phyloP scores from a whole-genome alignment of 2,888 invertebrate species.

The Plemyria rubiginata region DNA sequence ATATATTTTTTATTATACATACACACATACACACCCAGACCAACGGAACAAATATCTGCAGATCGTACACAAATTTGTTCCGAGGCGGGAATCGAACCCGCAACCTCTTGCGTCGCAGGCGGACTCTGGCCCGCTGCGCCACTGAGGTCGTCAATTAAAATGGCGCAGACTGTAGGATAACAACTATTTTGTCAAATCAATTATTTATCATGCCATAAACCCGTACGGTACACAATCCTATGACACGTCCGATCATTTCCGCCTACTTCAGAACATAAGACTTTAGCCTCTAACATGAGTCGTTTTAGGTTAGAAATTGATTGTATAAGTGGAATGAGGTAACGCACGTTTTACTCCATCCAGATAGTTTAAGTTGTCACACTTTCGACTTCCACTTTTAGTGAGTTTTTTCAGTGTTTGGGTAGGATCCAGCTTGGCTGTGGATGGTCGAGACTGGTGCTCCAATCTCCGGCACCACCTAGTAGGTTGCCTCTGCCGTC shows the following conservation, averaged over 20 bases:
- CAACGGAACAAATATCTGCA: no score
- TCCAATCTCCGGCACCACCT: conserved; percentile 93
- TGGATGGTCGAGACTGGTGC: conserved; percentile 62
- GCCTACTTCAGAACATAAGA: not conserved
- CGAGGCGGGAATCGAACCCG: no score
- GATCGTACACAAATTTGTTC: no score
- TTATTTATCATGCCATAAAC: not conserved
- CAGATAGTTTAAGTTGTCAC: no score
- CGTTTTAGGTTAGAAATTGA: conserved; percentile 3
- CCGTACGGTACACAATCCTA: conserved; percentile 1
- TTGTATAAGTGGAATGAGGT: conserved; percentile 9
- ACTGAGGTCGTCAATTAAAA: no score
- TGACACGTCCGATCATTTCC: not conserved
- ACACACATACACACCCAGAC: no score
- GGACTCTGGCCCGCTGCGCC: no score
- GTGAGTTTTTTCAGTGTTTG: conserved; percentile 58
- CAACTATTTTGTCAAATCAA: no score
- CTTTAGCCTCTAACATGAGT: not conserved
- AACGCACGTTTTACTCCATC: conserved; percentile 34
- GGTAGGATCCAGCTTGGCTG: conserved; percentile 75
- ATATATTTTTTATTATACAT: no score
- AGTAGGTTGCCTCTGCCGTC: conserved; percentile 95
- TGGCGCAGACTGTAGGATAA: conserved; percentile 16
- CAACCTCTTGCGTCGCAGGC: no score
- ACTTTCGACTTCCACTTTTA: no score